Percentiles rank a stretch among this genome's conserved stretches.
Conservation (phyloP, 2,888 invertebrate species). For the Platycheirus albimanus region DNA sequence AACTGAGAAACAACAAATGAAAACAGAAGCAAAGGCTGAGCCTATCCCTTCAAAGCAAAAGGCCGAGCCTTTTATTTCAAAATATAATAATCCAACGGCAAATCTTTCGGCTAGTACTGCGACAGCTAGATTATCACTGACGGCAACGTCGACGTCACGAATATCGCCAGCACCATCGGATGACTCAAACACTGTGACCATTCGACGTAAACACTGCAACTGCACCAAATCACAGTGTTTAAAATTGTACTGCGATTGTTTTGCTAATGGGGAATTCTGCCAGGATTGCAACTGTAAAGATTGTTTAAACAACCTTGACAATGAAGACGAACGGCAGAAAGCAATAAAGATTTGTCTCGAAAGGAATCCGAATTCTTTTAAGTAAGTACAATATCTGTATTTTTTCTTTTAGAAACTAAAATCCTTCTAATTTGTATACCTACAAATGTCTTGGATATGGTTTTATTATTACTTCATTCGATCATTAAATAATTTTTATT, state of each 20-base stretch:
- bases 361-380: slow-evolving; percentile 98
- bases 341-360: slow-evolving; percentile 98
- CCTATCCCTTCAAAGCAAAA: slow-evolving; percentile 68
- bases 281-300: slow-evolving; percentile 98
- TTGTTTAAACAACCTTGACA: slow-evolving; percentile 97
- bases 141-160: background rate
- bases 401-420: no score
- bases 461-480: no score
- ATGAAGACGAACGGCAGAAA: slow-evolving; percentile 96
- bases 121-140: slow-evolving; percentile 1
- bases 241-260: slow-evolving; percentile 99
- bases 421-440: no score
- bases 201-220: slow-evolving; percentile 96
- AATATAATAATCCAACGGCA: slow-evolving; percentile 40
- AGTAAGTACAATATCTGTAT: no score
- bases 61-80: slow-evolving; percentile 63
- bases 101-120: background rate
- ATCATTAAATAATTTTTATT: no score
- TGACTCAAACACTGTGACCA: slow-evolving; percentile 71
- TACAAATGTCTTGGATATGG: no score
- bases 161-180: slow-evolving; percentile 64
- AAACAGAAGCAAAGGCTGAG: slow-evolving; percentile 51
- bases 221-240: slow-evolving; percentile 99
- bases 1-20: slow-evolving; percentile 11
- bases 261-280: slow-evolving; percentile 99